These are phyloP conservation scores for Chrysomallon squamiferum DNA, from an alignment of 1,140 invertebrate species.

Conservation along the genomic window DNA sequence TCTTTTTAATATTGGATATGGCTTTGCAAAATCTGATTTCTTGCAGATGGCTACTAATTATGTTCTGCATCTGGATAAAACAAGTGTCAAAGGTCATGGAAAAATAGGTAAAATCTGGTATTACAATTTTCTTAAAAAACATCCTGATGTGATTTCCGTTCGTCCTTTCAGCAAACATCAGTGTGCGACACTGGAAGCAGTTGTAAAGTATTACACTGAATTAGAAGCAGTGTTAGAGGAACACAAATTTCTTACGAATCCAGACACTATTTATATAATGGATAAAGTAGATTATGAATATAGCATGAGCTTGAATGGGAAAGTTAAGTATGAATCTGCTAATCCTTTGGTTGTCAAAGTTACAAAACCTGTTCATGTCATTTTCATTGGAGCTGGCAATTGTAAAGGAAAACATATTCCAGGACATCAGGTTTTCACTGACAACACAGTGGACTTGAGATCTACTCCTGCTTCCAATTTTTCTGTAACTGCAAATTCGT, in stretches of 20 bases:
- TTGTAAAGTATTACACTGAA: constrained; percentile 1
- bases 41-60: background rate
- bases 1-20: background rate
- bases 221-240: background rate
- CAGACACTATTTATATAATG: background rate
- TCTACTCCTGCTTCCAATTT: background rate
- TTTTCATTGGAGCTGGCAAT: background rate
- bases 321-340: no score
- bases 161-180: background rate
- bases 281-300: background rate
- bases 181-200: background rate
- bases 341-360: no score
- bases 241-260: background rate
- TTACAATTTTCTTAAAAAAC: background rate
- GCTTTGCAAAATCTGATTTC: background rate
- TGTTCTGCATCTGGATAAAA: background rate
- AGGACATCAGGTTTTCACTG: background rate
- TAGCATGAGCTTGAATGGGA: no score
- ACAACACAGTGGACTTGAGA: background rate
- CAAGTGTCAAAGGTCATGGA: background rate
- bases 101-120: constrained; percentile 3
- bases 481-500: background rate
- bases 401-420: background rate
- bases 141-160: background rate
- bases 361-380: background rate